These are phyloP conservation scores for Bubo bubo DNA, from an alignment of 2,113 vertebrate species.

Conservation along the genomic window DNA sequence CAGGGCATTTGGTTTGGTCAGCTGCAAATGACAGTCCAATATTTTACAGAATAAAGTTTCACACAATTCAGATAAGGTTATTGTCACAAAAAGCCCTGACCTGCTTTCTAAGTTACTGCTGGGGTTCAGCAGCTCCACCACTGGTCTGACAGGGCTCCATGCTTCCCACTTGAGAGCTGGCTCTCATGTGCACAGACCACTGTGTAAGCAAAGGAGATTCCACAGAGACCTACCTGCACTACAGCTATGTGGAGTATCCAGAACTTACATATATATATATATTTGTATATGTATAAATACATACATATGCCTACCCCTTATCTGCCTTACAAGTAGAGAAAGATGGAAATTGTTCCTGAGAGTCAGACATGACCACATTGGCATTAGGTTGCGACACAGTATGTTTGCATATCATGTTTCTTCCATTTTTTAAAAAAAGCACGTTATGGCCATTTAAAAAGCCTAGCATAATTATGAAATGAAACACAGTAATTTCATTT, in stretches of 20 bases:
- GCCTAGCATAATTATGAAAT: background rate
- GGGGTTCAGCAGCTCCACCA: background rate
- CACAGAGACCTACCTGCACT: background rate
- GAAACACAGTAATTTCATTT: conserved; percentile 1
- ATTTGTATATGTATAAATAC: background rate
- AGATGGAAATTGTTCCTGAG: background rate
- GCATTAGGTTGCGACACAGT: background rate
- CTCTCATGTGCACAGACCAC: background rate
- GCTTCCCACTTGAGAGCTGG: background rate
- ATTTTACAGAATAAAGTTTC: background rate
- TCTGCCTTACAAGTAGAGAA: background rate
- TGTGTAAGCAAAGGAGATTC: background rate
- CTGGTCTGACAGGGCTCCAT: background rate
- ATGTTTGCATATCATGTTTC: background rate
- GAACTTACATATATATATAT: too few species aligned
- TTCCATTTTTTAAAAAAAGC: background rate
- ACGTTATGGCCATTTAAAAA: background rate
- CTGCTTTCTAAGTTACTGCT: background rate
- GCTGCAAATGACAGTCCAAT: background rate
- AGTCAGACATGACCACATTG: background rate
- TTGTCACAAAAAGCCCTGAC: background rate
- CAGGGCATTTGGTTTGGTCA: background rate
- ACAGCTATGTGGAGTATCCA: background rate
- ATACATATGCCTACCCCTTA: background rate
- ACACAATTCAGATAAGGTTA: background rate